These are phyloP conservation scores for Phymanthus crucifer DNA, from an alignment of 92 coral and sea anemone species.

Conservation along the genomic window DNA sequence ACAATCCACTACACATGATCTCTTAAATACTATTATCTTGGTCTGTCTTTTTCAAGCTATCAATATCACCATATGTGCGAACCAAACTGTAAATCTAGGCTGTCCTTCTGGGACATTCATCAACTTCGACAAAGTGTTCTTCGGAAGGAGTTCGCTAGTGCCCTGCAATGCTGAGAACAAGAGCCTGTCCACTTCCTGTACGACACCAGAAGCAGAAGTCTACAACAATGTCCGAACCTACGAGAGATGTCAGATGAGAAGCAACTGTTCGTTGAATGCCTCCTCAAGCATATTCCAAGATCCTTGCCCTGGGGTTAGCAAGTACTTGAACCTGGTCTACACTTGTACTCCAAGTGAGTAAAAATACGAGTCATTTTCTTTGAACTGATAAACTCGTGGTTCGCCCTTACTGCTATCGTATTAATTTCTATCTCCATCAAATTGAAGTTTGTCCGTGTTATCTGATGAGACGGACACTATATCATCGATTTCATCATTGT, in stretches of 20 bases:
- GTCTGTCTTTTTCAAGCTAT: conserved; percentile 17
- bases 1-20: too few species aligned
- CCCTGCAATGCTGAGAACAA: not conserved
- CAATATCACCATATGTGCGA: conserved; percentile 44
- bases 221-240: conserved; percentile 52
- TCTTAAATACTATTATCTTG: not conserved
- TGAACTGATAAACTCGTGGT: too few species aligned
- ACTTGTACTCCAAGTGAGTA: conserved; percentile 57
- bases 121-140: conserved; percentile 42
- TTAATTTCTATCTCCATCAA: not conserved
- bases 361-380: not conserved
- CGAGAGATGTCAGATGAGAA: conserved; percentile 57
- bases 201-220: conserved; percentile 32
- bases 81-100: conserved; percentile 20
- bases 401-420: too few species aligned
- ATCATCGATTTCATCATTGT: not conserved
- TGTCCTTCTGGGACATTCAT: conserved; percentile 57
- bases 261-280: conserved; percentile 43
- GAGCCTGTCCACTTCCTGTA: conserved; percentile 14
- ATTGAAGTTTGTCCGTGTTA: not conserved
- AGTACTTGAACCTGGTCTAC: conserved; percentile 39
- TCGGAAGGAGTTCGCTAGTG: conserved; percentile 35
- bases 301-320: conserved; percentile 57
- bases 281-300: conserved; percentile 42
- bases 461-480: not conserved